Conservation (phyloP, 2,888 invertebrate genomes). For the Drosophila koepferae region DNA sequence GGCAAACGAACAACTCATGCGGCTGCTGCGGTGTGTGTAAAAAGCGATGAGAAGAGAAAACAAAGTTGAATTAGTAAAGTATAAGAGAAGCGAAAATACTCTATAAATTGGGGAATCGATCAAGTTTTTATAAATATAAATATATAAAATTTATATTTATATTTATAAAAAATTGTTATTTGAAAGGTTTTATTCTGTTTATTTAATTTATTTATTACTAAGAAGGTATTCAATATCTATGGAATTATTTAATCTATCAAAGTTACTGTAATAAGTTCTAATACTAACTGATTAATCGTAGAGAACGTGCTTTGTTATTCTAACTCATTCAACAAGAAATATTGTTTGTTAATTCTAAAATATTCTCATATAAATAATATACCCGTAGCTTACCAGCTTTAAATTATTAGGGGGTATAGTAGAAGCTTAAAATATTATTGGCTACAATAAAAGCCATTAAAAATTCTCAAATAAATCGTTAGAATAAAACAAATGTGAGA, state of each 20-base stretch:
- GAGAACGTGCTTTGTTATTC: not conserved
- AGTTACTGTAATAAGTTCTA: not conserved
- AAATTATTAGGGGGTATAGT: not conserved
- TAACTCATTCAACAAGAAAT: not conserved
- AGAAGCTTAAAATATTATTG: constrained; percentile 37
- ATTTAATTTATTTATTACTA: too few relatives aligned
- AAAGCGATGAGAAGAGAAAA: constrained; percentile 24
- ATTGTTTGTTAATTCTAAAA: not conserved
- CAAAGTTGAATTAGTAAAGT: not conserved
- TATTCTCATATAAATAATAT: not conserved
- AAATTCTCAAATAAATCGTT: constrained; percentile 50
- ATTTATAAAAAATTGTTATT: too few relatives aligned
- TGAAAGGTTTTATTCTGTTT: too few relatives aligned
- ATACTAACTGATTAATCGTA: not conserved
- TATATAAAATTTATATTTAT: too few relatives aligned
- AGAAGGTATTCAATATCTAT: too few relatives aligned
- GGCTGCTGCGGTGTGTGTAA: constrained; percentile 52
- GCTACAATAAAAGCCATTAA: constrained; percentile 15
- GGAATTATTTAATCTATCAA: not conserved
- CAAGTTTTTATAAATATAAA: too few relatives aligned
- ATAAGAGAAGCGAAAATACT: not conserved
- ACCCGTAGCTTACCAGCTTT: too few relatives aligned
- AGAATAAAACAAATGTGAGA: constrained; percentile 31
- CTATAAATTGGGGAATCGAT: not conserved
- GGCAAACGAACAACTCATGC: constrained; percentile 62